Base-by-base conservation (phyloP, 1,140 invertebrate species). In the Aphaenogaster floridana region DNA sequence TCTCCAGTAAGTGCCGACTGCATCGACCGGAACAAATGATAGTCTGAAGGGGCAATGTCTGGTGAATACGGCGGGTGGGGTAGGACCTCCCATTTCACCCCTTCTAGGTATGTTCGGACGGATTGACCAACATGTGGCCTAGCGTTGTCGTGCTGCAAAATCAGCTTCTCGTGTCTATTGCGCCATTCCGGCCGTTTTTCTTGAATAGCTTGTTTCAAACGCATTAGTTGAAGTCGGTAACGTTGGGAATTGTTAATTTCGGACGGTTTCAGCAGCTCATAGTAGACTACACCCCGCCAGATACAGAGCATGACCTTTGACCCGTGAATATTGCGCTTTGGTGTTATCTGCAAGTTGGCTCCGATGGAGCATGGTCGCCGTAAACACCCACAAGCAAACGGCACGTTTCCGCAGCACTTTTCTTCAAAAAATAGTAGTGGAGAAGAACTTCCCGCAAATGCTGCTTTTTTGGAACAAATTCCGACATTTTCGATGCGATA, bases 381-480 rank as follows among this genome's bases (percentile, higher is more conserved):
- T 63, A 63, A 63, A 63, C 59, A 36, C 34, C 28, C 59, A 63
- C 59, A 63, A 63, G 59, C 59, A 63, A 63, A 63, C 59, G 59
- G 59, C 28, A 63, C 59, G 59, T 63, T 63, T 63, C 59, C 21
- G 59, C 59, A 63, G 59, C 59, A 63, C 28, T 63, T 63, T 36
- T 61, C n/a, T 71, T 72, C 34, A 34, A 52, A 68, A 69, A 11
- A 59, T 34, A 48, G 1, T 13, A 66, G 59, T 57, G 61, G 36
- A 74, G 39, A 28, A 54, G 13, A 52, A 72, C 69, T 52, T 54
- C 52, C 68, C n/a, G 36, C 34, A 72, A 50, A 72, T 74, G 48
- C 50, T 74, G 54, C 36, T 74, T 54, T 36, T 74, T 74, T 74
- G 34, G 17, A 74, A 74, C 61, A 59, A 77, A 57, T 57, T 77